Conservation (phyloP, 2,888 invertebrate genomes). For the Dysmachus trigonus region DNA sequence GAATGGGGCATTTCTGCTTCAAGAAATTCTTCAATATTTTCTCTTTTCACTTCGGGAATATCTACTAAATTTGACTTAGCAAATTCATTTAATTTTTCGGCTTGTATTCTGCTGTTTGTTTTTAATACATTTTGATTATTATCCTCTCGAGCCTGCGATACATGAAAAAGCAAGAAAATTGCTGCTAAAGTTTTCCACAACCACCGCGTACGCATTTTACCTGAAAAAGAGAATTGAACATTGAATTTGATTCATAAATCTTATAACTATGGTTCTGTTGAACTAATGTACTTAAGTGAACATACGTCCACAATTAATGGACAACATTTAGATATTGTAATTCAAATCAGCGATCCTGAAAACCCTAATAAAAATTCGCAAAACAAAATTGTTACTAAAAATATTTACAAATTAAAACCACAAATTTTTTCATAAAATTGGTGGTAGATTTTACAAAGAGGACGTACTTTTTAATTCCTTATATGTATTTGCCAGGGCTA, state of each 20-base stretch:
- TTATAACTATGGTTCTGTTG: too few species aligned
- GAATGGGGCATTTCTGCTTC: conserved; percentile 68
- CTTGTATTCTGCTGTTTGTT: not conserved
- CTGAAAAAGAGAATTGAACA: not conserved
- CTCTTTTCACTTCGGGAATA: not conserved
- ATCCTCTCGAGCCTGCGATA: not conserved
- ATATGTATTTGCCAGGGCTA: too few species aligned
- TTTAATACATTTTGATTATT: not conserved
- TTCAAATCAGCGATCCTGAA: too few species aligned
- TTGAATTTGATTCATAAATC: not conserved
- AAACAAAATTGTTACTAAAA: too few species aligned
- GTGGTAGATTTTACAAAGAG: too few species aligned
- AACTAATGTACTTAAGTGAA: too few species aligned
- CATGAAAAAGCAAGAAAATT: not conserved
- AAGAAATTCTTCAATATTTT: conserved; percentile 53
- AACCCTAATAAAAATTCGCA: too few species aligned
- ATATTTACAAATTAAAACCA: too few species aligned
- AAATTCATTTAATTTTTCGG: not conserved
- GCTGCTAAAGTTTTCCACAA: conserved; percentile 12
- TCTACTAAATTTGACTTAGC: not conserved
- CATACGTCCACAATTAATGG: too few species aligned
- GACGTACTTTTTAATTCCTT: too few species aligned
- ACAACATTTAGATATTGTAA: too few species aligned
- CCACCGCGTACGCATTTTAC: conserved; percentile 33
- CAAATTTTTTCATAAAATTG: too few species aligned